phyloP scores from a whole-genome alignment of 2,888 invertebrate species.

The Mongoloraphidia duomilia region DNA sequence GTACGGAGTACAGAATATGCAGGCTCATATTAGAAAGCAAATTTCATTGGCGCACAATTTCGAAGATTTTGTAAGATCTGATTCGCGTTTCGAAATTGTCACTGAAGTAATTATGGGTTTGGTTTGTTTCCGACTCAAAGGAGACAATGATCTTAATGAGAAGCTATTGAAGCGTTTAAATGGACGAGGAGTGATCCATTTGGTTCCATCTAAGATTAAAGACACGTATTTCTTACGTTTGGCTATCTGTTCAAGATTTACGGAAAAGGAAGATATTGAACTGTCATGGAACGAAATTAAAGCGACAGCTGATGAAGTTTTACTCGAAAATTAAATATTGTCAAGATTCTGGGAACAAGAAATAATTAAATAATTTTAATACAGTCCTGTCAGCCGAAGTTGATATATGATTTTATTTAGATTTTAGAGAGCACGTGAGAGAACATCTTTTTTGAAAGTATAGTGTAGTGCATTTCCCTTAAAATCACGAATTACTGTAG shows the following conservation, averaged over 20 bases:
- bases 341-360: not conserved
- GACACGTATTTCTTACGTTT: constrained; percentile 76
- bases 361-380: not conserved
- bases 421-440: too few relatives aligned
- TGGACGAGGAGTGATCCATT: constrained; percentile 77
- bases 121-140: constrained; percentile 90
- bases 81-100: constrained; percentile 77
- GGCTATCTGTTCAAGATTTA: constrained; percentile 77
- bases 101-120: constrained; percentile 86
- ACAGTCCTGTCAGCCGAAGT: too few relatives aligned
- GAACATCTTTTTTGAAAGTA: too few relatives aligned
- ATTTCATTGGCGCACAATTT: constrained; percentile 78
- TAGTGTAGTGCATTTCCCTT: too few relatives aligned
- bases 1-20: constrained; percentile 79
- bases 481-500: too few relatives aligned
- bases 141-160: constrained; percentile 70
- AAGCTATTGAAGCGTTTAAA: constrained; percentile 69
- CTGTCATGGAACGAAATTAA: constrained; percentile 79
- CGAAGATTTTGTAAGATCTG: constrained; percentile 56
- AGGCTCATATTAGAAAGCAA: constrained; percentile 74
- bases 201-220: constrained; percentile 80
- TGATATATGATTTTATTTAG: too few relatives aligned
- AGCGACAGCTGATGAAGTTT: constrained; percentile 53
- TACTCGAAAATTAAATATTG: constrained; percentile 26
- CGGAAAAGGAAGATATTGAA: constrained; percentile 66